phyloP scores from a whole-genome alignment of 2,113 vertebrate species.

The Calyptomena viridis region DNA sequence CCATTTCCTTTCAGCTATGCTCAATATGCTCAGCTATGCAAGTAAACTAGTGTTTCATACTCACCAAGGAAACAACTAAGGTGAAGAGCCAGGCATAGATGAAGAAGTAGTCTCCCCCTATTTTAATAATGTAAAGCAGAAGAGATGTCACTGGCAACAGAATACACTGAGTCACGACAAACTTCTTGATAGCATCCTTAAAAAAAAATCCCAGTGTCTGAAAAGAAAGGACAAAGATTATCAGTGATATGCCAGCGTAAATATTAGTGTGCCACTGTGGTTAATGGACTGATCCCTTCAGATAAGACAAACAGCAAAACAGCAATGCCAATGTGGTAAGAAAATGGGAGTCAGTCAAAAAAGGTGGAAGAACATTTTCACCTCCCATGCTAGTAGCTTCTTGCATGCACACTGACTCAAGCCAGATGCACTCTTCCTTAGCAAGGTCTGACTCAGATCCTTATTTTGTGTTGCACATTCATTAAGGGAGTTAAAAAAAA shows the following conservation, averaged over 20 bases:
- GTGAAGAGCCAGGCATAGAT: conserved; percentile 99
- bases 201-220: conserved; percentile 95
- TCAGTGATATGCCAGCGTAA: background rate
- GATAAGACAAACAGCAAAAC: background rate
- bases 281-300: background rate
- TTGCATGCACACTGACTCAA: fast-evolving
- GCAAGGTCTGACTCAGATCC: background rate
- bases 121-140: conserved; percentile 98
- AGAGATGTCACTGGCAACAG: conserved; percentile 94
- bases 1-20: background rate
- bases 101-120: conserved; percentile 98
- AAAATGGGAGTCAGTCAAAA: background rate
- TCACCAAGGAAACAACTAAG: conserved; percentile 91
- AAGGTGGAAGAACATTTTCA: background rate
- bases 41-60: conserved; percentile 47
- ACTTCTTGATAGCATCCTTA: conserved; percentile 96
- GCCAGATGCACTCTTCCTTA: background rate
- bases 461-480: background rate
- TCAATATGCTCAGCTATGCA: background rate
- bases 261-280: background rate
- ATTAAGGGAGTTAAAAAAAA: background rate
- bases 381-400: background rate
- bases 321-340: background rate
- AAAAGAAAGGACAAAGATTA: conserved; percentile 40
- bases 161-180: conserved; percentile 95